Evolutionary conservation across 2,888 invertebrate species (phyloP).

Genomic region (Apodemia zela): DNA sequence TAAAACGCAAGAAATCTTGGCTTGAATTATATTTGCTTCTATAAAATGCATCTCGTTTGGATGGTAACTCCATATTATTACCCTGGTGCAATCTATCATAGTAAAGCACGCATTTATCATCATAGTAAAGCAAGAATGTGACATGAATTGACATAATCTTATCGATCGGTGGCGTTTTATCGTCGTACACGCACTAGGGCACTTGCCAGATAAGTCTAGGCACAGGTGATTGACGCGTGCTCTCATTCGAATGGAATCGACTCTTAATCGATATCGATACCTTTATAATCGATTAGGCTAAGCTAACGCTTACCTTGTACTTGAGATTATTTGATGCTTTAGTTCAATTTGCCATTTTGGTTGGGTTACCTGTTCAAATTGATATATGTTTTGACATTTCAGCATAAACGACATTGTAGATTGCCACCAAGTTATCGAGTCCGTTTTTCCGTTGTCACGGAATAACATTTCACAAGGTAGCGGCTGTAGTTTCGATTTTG

Average conservation of each 20-base stretch:
- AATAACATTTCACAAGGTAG: too few relatives aligned
- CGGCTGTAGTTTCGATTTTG: too few relatives aligned
- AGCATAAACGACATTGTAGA: too few relatives aligned
- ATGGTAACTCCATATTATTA: slow-evolving; percentile 12
- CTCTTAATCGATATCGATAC: slow-evolving; percentile 9
- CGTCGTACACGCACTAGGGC: slow-evolving; percentile 14
- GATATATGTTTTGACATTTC: too few relatives aligned
- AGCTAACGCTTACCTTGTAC: not conserved
- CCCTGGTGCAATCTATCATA: slow-evolving; percentile 6
- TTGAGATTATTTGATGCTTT: not conserved
- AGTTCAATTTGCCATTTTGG: not conserved
- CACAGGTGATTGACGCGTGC: slow-evolving; percentile 11
- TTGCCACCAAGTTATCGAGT: too few relatives aligned
- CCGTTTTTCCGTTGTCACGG: too few relatives aligned
- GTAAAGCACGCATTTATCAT: slow-evolving; percentile 16
- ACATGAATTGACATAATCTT: slow-evolving; percentile 20
- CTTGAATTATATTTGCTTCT: not conserved
- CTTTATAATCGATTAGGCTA: slow-evolving; percentile 13
- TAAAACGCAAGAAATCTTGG: not conserved
- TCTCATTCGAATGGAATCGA: slow-evolving; percentile 11
- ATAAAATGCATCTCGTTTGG: not conserved
- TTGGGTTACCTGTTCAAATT: not conserved
- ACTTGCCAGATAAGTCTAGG: slow-evolving; percentile 16
- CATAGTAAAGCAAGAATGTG: slow-evolving; percentile 18
- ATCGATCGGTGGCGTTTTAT: slow-evolving; percentile 19